phyloP scores from a whole-genome alignment of 2,888 invertebrate species.

The Agonum fuliginosum region DNA sequence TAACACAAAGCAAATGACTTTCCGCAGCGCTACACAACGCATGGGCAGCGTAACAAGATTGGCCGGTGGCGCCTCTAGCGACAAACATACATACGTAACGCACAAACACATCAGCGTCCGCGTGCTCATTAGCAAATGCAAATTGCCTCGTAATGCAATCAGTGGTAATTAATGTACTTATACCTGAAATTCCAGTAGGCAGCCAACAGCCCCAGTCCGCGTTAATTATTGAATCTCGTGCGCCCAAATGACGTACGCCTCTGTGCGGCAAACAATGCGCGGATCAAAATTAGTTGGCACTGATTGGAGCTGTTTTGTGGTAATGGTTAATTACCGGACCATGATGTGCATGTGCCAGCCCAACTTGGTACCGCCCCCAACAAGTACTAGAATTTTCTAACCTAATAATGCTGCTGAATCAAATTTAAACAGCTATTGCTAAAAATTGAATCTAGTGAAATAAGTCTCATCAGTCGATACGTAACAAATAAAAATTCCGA shows the following conservation, averaged over 20 bases:
- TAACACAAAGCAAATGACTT: constrained; percentile 38
- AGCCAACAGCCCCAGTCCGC: constrained; percentile 35
- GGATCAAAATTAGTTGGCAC: constrained; percentile 54
- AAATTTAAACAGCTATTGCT: too few species aligned
- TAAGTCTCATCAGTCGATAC: too few species aligned
- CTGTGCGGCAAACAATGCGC: constrained; percentile 23
- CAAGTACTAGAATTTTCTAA: too few species aligned
- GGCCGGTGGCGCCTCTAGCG: constrained; percentile 8
- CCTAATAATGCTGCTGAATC: too few species aligned
- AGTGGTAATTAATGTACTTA: constrained; percentile 59
- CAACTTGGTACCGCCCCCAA: too few species aligned
- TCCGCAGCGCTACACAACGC: not conserved
- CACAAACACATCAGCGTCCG: not conserved
- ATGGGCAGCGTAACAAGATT: not conserved
- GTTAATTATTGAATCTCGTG: constrained; percentile 55
- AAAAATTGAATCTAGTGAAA: too few species aligned
- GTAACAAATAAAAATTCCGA: too few species aligned
- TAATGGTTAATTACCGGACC: constrained; percentile 50
- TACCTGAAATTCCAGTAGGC: constrained; percentile 59
- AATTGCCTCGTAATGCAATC: constrained; percentile 61
- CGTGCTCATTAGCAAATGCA: constrained; percentile 59
- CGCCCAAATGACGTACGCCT: constrained; percentile 47
- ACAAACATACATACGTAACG: constrained; percentile 22
- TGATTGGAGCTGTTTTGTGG: constrained; percentile 57
- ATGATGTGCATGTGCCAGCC: too few species aligned